A percentile compares a stretch with the other conserved stretches of the same genome.
These are phyloP conservation scores for Tachina fera DNA, from an alignment of 2,888 invertebrate genomes.

Conservation along the genomic window DNA sequence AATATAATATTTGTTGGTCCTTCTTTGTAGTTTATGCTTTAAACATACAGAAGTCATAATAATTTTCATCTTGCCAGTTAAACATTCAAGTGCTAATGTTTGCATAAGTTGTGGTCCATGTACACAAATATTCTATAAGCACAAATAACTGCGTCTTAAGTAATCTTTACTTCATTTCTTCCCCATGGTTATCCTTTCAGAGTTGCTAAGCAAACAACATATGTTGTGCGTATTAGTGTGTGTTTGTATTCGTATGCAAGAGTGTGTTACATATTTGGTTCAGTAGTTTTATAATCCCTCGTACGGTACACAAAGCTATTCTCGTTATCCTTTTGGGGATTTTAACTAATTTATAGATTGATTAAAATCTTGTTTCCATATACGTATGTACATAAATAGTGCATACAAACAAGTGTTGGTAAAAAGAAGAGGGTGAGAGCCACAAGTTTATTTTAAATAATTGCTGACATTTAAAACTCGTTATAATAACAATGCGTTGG, in stretches of 20 bases:
- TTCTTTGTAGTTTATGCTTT: neutral
- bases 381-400: too few species aligned
- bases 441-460: conserved; percentile 25
- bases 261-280: conserved; percentile 9
- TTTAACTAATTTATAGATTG: conserved; percentile 62
- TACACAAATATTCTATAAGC: neutral
- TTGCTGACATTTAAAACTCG: conserved; percentile 37
- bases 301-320: conserved; percentile 17
- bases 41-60: conserved; percentile 15
- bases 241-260: neutral
- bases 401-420: neutral
- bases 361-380: conserved; percentile 35
- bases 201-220: conserved; percentile 1
- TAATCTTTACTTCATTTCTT: neutral
- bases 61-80: conserved; percentile 11
- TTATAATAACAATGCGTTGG: conserved; percentile 26
- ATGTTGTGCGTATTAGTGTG: neutral
- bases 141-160: neutral
- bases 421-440: neutral
- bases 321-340: conserved; percentile 52
- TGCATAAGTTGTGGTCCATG: conserved; percentile 1
- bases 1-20: neutral
- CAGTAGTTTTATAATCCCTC: conserved; percentile 46
- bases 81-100: conserved; percentile 29
- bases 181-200: neutral